Percentiles rank a stretch among this genome's conserved stretches.
Evolutionary conservation across 2,888 invertebrate genomes (phyloP).

Genomic region (Leucania comma): DNA sequence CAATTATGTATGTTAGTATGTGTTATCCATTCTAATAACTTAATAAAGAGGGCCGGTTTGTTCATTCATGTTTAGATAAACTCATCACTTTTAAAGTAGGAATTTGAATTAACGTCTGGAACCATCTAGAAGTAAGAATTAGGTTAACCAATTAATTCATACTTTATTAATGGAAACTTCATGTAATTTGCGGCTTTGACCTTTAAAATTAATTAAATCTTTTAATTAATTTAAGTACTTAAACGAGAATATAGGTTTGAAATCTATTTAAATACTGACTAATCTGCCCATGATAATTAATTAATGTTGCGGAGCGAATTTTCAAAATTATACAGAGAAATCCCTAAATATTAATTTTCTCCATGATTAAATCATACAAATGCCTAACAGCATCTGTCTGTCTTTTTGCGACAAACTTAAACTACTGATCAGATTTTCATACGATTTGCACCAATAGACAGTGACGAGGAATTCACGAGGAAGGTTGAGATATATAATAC

Average conservation of each 20-base stretch:
- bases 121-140: background rate
- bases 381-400: too few relatives aligned
- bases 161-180: constrained; percentile 7
- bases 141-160: background rate
- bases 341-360: background rate
- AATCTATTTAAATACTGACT: background rate
- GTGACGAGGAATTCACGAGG: too few relatives aligned
- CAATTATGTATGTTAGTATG: constrained; percentile 21
- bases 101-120: background rate
- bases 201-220: background rate
- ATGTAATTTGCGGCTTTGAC: constrained; percentile 5
- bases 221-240: background rate
- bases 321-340: background rate
- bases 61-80: constrained; percentile 1
- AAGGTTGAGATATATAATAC: too few relatives aligned
- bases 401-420: too few relatives aligned
- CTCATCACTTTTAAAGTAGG: background rate
- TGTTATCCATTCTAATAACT: constrained; percentile 33
- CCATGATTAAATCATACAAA: background rate
- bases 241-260: background rate
- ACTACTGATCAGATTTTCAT: too few relatives aligned
- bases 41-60: background rate
- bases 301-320: background rate
- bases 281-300: background rate
- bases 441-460: too few relatives aligned